Evolutionary conservation across 1,140 invertebrate genomes (phyloP).

Genomic region (Holcopasites calliopsidis): DNA sequence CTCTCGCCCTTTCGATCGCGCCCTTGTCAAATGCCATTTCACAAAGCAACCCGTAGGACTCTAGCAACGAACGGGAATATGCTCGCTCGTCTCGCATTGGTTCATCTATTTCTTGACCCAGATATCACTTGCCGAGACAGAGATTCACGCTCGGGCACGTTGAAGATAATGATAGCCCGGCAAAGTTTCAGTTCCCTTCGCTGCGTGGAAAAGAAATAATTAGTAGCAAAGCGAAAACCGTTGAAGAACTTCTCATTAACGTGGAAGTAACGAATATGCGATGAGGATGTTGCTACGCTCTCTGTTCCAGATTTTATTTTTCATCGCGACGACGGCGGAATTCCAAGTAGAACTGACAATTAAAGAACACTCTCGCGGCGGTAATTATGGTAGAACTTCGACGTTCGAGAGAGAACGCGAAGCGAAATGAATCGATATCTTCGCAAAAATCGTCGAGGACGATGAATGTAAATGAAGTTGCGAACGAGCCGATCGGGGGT

Average conservation of each 20-base stretch:
- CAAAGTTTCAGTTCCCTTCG: constrained; percentile 1
- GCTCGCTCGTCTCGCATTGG: background rate
- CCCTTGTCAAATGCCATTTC: background rate
- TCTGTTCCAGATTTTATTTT: constrained; percentile 1
- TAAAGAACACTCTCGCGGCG: constrained; percentile 39
- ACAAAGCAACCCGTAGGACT: background rate
- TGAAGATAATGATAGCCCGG: constrained; percentile 32
- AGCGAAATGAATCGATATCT: constrained; percentile 13
- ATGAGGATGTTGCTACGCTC: constrained; percentile 31
- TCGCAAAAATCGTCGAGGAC: too few species aligned
- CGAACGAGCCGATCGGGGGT: too few species aligned
- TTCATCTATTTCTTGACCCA: constrained; percentile 4
- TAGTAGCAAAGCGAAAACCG: constrained; percentile 35
- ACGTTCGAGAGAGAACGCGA: background rate
- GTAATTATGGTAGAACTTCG: constrained; percentile 18
- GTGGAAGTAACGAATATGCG: constrained; percentile 14
- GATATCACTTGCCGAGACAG: background rate
- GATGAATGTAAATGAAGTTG: background rate
- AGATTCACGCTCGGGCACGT: background rate
- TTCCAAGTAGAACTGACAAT: constrained; percentile 33
- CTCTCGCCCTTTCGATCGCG: background rate
- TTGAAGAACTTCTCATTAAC: constrained; percentile 46
- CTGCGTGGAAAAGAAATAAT: constrained; percentile 37
- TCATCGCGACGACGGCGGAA: background rate
- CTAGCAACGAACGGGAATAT: background rate